Conservation (phyloP, 1,140 invertebrate species). For the Sycophaga agraensis region DNA sequence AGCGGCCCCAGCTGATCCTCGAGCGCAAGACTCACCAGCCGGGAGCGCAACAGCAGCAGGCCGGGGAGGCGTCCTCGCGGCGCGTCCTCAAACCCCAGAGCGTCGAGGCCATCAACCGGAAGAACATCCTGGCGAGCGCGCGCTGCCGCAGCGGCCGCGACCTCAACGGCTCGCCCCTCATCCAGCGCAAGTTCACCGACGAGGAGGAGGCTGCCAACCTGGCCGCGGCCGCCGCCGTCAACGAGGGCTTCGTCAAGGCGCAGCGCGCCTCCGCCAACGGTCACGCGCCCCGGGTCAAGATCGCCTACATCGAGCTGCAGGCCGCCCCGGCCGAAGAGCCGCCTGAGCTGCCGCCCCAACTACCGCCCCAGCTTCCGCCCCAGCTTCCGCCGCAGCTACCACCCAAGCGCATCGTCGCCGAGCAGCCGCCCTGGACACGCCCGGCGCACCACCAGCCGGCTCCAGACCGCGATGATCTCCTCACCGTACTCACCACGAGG, state of each 20-base stretch:
- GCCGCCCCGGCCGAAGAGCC: too few species aligned
- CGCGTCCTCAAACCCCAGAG: slow-evolving; percentile 74
- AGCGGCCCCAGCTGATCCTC: slow-evolving; percentile 36
- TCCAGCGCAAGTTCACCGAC: slow-evolving; percentile 65
- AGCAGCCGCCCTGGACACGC: too few species aligned
- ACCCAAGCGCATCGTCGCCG: slow-evolving; percentile 30
- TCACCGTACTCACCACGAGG: slow-evolving; percentile 46
- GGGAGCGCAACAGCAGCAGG: slow-evolving; percentile 33
- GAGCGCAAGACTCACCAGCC: slow-evolving; percentile 24
- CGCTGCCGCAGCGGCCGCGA: slow-evolving; percentile 78
- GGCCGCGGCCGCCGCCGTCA: slow-evolving; percentile 39
- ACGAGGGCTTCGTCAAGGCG: slow-evolving; percentile 31
- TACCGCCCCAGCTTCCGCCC: slow-evolving; percentile 24
- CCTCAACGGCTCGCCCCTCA: slow-evolving; percentile 67
- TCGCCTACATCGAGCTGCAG: too few species aligned
- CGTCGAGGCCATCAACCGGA: slow-evolving; percentile 79
- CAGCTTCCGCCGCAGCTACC: slow-evolving; percentile 31
- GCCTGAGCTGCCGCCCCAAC: slow-evolving; percentile 19
- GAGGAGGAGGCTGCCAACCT: slow-evolving; percentile 51
- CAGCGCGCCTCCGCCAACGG: too few species aligned
- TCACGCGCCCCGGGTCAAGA: too few species aligned
- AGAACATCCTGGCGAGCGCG: slow-evolving; percentile 84
- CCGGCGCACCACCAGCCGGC: too few species aligned
- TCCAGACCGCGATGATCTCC: slow-evolving; percentile 35
- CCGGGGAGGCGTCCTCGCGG: slow-evolving; percentile 45